Evolutionary conservation across 2,797 vertebrate genomes (phyloP).

Genomic region (Neopelma chrysocephalum): DNA sequence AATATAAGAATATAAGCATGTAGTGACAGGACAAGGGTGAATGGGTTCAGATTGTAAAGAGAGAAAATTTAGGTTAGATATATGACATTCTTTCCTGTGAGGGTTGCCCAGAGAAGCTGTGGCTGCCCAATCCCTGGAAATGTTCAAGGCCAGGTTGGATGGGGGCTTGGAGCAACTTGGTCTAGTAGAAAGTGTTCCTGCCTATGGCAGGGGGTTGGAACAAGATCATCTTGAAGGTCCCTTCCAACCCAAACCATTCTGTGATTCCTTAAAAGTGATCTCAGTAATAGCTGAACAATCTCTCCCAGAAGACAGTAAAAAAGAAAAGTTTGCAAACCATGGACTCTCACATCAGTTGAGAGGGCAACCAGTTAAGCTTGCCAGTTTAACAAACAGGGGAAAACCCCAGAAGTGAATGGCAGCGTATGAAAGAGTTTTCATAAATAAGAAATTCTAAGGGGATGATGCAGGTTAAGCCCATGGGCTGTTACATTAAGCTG

Average conservation of each 20-base stretch:
- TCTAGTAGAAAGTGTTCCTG: not conserved
- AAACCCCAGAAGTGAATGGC: accelerated
- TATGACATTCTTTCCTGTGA: not conserved
- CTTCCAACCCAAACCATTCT: not conserved
- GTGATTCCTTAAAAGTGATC: not conserved
- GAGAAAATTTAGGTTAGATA: not conserved
- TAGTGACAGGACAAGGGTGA: not conserved
- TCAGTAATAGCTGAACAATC: not conserved
- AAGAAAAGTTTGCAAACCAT: not conserved
- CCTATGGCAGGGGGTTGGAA: not conserved
- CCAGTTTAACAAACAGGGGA: not conserved
- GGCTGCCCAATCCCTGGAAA: not conserved
- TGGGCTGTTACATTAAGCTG: not conserved
- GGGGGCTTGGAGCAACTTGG: not conserved
- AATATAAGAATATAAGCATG: not conserved
- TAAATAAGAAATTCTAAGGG: not conserved
- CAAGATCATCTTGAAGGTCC: not conserved
- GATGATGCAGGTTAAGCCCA: not conserved
- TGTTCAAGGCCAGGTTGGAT: not conserved
- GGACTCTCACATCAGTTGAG: not conserved
- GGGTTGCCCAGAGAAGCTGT: not conserved
- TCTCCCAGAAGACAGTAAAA: not conserved
- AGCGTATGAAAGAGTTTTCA: not conserved
- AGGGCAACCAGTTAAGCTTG: not conserved
- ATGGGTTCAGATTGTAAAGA: not conserved